These are phyloP conservation scores for Tyria jacobaeae DNA, from an alignment of 2,888 invertebrate species.

Conservation along the genomic window DNA sequence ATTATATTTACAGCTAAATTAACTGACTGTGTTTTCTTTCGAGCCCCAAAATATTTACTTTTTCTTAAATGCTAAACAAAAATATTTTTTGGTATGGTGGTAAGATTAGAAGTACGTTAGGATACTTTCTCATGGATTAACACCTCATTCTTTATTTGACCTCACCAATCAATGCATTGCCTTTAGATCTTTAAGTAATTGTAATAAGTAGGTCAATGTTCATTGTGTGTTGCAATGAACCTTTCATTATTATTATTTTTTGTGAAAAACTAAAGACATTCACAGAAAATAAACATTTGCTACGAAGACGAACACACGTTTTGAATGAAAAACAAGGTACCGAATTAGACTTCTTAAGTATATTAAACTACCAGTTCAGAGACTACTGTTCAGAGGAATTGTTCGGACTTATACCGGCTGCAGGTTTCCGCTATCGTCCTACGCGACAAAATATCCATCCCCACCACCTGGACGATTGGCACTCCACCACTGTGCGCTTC, in stretches of 20 bases:
- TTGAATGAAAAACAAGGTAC: not conserved
- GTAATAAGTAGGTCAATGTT: not conserved
- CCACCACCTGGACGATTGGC: too few species aligned
- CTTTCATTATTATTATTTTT: not conserved
- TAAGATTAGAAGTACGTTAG: too few species aligned
- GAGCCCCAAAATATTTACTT: too few species aligned
- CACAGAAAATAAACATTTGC: too few species aligned
- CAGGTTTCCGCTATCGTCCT: too few species aligned
- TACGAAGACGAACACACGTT: not conserved
- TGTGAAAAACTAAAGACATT: not conserved
- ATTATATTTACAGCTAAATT: conserved; percentile 41
- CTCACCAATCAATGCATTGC: not conserved
- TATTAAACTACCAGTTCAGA: conserved; percentile 6
- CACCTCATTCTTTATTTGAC: not conserved
- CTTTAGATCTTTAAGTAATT: not conserved
- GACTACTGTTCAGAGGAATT: too few species aligned
- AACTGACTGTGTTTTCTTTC: conserved; percentile 20
- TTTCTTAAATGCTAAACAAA: too few species aligned
- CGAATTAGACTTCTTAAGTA: not conserved
- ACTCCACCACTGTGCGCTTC: too few species aligned
- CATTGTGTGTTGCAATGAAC: not conserved
- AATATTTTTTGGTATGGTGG: too few species aligned
- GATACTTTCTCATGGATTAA: not conserved
- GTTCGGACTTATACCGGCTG: too few species aligned
- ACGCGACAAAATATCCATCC: too few species aligned